Conservation (phyloP, 2,888 invertebrate species). For the Calliopum simillimum region DNA sequence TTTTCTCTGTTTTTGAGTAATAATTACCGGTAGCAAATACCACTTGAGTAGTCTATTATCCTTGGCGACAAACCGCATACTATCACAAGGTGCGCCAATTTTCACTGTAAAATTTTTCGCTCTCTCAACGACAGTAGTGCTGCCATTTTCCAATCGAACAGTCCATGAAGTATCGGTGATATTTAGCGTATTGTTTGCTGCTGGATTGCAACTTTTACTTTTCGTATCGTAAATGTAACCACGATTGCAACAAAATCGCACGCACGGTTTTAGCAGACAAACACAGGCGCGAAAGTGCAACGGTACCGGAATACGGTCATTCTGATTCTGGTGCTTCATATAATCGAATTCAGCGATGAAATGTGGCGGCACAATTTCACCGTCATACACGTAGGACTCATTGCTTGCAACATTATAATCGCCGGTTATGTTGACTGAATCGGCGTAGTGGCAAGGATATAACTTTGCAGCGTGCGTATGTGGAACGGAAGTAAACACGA, state of each 20-base stretch:
- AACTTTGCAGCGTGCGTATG: constrained; percentile 5
- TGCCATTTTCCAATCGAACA: constrained; percentile 46
- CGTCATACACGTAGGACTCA: constrained; percentile 57
- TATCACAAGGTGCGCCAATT: constrained; percentile 54
- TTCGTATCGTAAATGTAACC: constrained; percentile 52
- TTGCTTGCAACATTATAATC: constrained; percentile 46
- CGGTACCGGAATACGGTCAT: constrained; percentile 52
- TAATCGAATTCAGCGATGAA: constrained; percentile 59
- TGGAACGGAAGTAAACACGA: not conserved
- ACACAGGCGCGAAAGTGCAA: constrained; percentile 62
- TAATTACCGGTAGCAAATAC: constrained; percentile 34
- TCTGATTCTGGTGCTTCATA: constrained; percentile 50
- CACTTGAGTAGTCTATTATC: constrained; percentile 42
- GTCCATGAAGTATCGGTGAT: not conserved
- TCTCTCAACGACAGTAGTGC: constrained; percentile 39
- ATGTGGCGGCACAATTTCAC: constrained; percentile 55
- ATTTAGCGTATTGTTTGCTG: not conserved
- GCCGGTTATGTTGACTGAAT: constrained; percentile 61
- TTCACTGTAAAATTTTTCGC: constrained; percentile 49
- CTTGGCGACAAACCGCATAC: constrained; percentile 53
- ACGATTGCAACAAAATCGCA: constrained; percentile 62
- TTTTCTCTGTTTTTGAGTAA: not conserved
- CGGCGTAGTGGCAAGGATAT: constrained; percentile 61
- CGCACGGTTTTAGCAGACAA: constrained; percentile 60
- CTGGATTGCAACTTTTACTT: constrained; percentile 41